Evolutionary conservation across 2,113 vertebrate species (phyloP), one percentile per base, ranked within the genome.

Genomic region (Epinephelus fuscoguttatus): DNA sequence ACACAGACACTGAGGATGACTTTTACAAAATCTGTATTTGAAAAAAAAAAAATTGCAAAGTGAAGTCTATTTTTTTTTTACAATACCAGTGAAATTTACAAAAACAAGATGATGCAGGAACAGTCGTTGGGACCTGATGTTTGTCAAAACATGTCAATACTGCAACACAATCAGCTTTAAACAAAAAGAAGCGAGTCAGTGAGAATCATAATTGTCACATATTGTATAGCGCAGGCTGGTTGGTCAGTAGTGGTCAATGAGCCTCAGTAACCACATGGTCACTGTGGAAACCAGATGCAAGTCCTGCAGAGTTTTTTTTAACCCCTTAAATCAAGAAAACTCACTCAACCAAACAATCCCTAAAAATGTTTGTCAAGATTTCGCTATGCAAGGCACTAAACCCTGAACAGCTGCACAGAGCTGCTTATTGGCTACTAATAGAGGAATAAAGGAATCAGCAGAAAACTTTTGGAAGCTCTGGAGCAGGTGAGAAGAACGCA

Each of bases 21-120:
- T 85, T 91, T 90, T 83, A 86, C 75, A 92, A 94, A 94, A 89
- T 93, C 60, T 95, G 92, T 94, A 95, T 96, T 94, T 94, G 84
- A 84, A 88, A 92, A 89, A n/a, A n/a, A 77, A 60, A 66, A 78
- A 69, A 78, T 81, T 88, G 78, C 77, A 87, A 85, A 72, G 75
- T 91, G 78, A 87, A 91, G 57, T 90, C 74, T 85, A 68, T 89
- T 71, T 88, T 90, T 71, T 63, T 74, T 72, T 85, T 88, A 87
- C 88, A 92, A 92, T 79, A 92, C 80, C 88, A 93, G 87, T 88
- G 84, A 93, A 89, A 89, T 93, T 84, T 88, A 93, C 90, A 94
- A 85, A 92, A 87, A 82, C 37, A 70, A 68, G 37, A 83, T 57
- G 91, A 52, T 55, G 77, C 50, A 77, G 81, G 73, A 76, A 63